A percentile compares a stretch with the other conserved stretches of the same genome.
These are phyloP conservation scores for Sialis fuliginosa DNA, from an alignment of 2,888 invertebrate species.

Conservation along the genomic window DNA sequence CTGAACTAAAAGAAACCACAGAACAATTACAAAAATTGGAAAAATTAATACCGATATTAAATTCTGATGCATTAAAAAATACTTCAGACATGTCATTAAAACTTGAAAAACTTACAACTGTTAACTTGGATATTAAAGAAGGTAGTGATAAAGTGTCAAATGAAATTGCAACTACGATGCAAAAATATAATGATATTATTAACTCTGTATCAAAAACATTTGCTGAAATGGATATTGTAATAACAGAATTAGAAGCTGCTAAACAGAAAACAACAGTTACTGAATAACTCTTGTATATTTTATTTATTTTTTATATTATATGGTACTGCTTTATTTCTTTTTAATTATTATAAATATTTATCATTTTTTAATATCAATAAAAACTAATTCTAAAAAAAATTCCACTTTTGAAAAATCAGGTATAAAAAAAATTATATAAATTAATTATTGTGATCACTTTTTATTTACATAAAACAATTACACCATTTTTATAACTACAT, in stretches of 20 bases:
- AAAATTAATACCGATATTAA: constrained; percentile 23
- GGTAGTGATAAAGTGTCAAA: constrained; percentile 21
- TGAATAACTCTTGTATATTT: too few species aligned
- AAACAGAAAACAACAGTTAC: constrained; percentile 7
- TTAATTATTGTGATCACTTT: too few species aligned
- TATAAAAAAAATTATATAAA: too few species aligned
- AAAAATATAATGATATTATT: constrained; percentile 30
- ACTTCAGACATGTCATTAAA: constrained; percentile 26
- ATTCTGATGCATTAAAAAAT: constrained; percentile 24
- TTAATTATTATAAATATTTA: too few species aligned
- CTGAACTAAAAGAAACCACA: constrained; percentile 25
- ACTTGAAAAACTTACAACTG: constrained; percentile 23
- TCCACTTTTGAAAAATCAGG: too few species aligned
- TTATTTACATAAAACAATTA: too few species aligned
- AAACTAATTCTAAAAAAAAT: too few species aligned
- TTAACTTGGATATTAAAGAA: constrained; percentile 23
- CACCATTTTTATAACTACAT: too few species aligned
- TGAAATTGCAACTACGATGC: constrained; percentile 24
- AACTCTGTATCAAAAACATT: constrained; percentile 27
- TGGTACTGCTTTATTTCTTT: too few species aligned
- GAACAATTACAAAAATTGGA: constrained; percentile 23
- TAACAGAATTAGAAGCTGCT: constrained; percentile 26
- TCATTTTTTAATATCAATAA: too few species aligned
- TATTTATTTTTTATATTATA: too few species aligned
- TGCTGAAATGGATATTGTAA: constrained; percentile 24